Percentiles rank a stretch among this genome's conserved stretches.
These are phyloP conservation scores for Parnassius apollo DNA, from an alignment of 2,888 invertebrate species.

Conservation along the genomic window DNA sequence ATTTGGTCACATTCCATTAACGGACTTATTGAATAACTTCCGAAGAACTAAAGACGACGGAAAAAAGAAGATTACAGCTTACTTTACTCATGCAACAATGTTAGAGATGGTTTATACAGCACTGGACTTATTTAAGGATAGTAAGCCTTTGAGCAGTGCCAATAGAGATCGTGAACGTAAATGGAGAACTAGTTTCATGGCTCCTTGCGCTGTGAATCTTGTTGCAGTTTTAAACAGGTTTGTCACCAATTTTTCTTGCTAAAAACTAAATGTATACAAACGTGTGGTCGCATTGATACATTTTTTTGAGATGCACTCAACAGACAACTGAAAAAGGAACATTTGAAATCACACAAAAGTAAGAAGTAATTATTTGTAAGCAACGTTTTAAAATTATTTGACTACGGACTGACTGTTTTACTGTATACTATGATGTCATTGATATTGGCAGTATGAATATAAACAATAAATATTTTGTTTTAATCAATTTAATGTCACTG, in stretches of 20 bases:
- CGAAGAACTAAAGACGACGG: conserved; percentile 53
- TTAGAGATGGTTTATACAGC: conserved; percentile 84
- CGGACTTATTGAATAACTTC: conserved; percentile 83
- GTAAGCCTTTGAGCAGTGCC: conserved; percentile 75
- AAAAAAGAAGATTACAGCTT: conserved; percentile 80
- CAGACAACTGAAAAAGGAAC: no score
- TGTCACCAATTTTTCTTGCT: not conserved
- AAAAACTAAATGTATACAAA: no score
- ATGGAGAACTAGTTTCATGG: conserved; percentile 85
- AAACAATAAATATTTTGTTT: no score
- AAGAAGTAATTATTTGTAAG: no score
- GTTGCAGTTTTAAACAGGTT: conserved; percentile 86
- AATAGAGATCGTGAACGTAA: conserved; percentile 82
- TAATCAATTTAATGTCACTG: no score
- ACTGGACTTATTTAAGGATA: conserved; percentile 85
- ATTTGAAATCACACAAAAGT: no score
- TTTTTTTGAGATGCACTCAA: no score
- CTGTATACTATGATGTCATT: no score
- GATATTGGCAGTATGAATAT: no score
- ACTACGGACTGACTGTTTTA: no score
- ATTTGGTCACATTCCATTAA: conserved; percentile 85
- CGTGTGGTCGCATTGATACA: no score
- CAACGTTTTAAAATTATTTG: no score
- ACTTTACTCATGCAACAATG: conserved; percentile 84
- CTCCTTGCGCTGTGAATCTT: conserved; percentile 86